Percentiles rank a stretch among this genome's conserved stretches.
These are phyloP conservation scores for Podabrus alpinus DNA, from an alignment of 2,888 invertebrate genomes.

Conservation along the genomic window DNA sequence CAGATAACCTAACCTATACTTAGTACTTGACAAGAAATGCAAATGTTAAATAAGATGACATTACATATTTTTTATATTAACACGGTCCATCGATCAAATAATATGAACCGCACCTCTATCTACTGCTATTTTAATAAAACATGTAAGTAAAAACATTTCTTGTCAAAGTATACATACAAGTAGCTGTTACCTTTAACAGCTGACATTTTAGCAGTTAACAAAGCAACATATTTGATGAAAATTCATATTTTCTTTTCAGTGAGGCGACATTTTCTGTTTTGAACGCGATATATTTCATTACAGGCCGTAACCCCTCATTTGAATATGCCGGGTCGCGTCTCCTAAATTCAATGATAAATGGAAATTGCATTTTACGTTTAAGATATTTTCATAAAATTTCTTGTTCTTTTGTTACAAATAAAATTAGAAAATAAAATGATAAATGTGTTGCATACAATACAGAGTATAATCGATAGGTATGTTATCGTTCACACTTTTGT, in stretches of 20 bases:
- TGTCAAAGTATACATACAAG: background rate
- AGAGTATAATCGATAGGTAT: constrained; percentile 18
- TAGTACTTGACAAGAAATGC: background rate
- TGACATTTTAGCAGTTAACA: background rate
- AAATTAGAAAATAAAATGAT: constrained; percentile 29
- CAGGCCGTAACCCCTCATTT: constrained; percentile 26
- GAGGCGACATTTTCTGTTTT: constrained; percentile 27
- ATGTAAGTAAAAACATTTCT: background rate
- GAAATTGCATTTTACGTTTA: constrained; percentile 30
- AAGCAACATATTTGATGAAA: constrained; percentile 17
- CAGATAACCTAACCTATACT: no score
- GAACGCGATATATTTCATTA: constrained; percentile 31
- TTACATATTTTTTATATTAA: background rate
- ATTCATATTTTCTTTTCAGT: constrained; percentile 24
- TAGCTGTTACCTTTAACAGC: background rate
- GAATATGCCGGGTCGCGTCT: constrained; percentile 30
- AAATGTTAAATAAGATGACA: background rate
- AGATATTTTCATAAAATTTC: constrained; percentile 28
- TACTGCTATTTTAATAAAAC: background rate
- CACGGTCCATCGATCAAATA: background rate
- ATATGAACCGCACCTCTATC: background rate
- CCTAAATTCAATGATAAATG: constrained; percentile 32
- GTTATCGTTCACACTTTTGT: background rate
- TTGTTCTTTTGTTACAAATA: constrained; percentile 28
- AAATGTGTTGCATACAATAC: constrained; percentile 19